Evolutionary conservation across 2,888 invertebrate genomes (phyloP), one percentile per base, ranked within the genome.

Genomic region (Cylindroiulus punctatus): DNA sequence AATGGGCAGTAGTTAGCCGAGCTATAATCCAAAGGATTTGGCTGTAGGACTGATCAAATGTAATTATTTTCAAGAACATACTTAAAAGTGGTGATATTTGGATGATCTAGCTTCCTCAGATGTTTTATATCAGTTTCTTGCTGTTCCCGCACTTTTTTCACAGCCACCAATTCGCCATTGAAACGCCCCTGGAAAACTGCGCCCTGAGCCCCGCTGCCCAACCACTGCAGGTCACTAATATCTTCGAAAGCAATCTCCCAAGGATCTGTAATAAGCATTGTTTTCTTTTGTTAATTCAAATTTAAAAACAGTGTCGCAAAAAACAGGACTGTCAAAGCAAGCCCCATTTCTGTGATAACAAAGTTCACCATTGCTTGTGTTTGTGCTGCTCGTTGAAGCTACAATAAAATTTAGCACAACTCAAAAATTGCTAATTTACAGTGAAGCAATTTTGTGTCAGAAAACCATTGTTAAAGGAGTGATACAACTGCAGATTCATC

Each of bases 191-290:
- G 94, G 91, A 96, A 98, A 0, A 99, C 98, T 0, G 97, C 96
- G 7, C 98, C 98, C 91, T 99, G 98, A 7, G 98, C 98, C 0
- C 99, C 99, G 87, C 97, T 96, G 0, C 98, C 98, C 86, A 99
- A 92, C 94, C 96, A 98, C 89, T 96, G 94, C 86, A 98, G 92
- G 89, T 97, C 96, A 86, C 94, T 95, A 88, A 99, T 96, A 26
- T 94, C 93, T 90, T 98, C 97, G 91, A 97, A 98, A 0, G 97
- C 95, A 88, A 98, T 96, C 91, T 98, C 98, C 98, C 98, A 98
- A 89, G 96, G 95, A 91, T 97, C 97, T 91, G 91, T 90, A 89
- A 88, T 8, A 30, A 57, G n/a, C 22, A 57, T 22, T 22, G 3
- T 22, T 57, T 57, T 22, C n/a, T 57, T 22, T 22, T 52, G 52